A percentile compares a stretch with the other conserved stretches of the same genome.
These are phyloP conservation scores for Panthera uncia DNA, from an alignment of 2,113 vertebrate species.

Conservation along the genomic window DNA sequence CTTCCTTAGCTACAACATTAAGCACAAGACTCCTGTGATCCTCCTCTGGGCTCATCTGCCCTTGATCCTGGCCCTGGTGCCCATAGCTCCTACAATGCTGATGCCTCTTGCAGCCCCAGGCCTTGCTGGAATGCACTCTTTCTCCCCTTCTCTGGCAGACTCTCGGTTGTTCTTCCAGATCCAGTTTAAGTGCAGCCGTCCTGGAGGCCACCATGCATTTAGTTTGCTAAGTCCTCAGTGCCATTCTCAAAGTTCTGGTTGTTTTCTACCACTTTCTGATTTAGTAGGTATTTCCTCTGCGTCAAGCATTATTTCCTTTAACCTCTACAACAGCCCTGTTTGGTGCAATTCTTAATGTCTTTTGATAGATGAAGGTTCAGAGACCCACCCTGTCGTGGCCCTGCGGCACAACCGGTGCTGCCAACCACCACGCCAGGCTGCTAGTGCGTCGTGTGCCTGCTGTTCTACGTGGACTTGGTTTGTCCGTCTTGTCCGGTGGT, in stretches of 20 bases:
- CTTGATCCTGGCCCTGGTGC: background rate
- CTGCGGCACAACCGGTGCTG: accelerated
- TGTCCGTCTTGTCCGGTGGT: too few species aligned
- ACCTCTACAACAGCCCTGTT: background rate
- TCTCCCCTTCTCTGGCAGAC: background rate
- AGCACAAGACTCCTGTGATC: background rate
- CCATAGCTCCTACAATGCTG: accelerated
- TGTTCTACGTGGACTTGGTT: too few species aligned
- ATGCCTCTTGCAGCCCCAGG: background rate
- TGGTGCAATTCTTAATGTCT: background rate
- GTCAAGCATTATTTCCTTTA: background rate
- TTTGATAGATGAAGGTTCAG: background rate
- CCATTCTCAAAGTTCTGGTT: background rate
- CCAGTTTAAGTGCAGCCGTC: background rate
- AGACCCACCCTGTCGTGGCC: accelerated
- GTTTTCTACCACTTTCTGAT: background rate
- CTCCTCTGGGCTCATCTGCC: background rate
- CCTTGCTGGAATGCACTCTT: background rate
- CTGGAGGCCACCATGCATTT: background rate
- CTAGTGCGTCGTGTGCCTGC: background rate
- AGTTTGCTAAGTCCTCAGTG: background rate
- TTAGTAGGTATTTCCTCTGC: background rate
- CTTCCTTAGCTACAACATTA: background rate
- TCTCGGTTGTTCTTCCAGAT: background rate
- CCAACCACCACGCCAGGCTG: accelerated